Base-by-base conservation (phyloP, 30 jellyfish, hydroid and myxozoan genomes). In the Sanderia malayensis region DNA sequence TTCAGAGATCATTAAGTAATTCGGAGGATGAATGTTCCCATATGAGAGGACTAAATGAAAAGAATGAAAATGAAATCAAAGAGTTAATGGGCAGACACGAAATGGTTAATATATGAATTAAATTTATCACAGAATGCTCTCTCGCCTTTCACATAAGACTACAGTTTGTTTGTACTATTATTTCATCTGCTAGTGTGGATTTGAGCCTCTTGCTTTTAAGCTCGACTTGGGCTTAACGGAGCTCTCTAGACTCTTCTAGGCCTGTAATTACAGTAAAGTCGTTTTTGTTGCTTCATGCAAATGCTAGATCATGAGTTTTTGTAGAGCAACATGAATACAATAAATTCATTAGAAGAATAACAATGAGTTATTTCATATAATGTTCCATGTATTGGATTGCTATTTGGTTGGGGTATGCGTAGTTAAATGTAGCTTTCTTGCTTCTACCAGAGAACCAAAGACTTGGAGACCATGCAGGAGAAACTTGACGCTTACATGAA, bases 21-120 rank as follows among this genome's bases (percentile, higher is more conserved):
- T 74, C 98, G 3, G 98, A 92, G 57, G 98, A 92, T 41, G 98
- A 92, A 73, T 92, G 95, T 58, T 25, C 96, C 9, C 89, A 84
- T 30, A 26, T 92, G 58, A 76, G 73, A 21, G 18, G 87, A 22
- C 78, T 80, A 0, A 69, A 41, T 17, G 95, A 92, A 22, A 84
- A 84, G 70, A 55, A 89, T 0, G 86, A 84, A 52, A 86, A 73
- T 3, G 98, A 92, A 32, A 26, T 92, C 13, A 79, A 74, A 28
- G 81, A 73, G 23, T 59, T 92, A 13, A 79, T 92, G 93, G 94
- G 73, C 31, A 76, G 76, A 59, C 76, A 84, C 66, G 79, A 74
- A 44, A n/a, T n/a, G n/a, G n/a, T n/a, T n/a, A n/a, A n/a, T n/a
- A n/a, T n/a, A n/a, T n/a, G n/a, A n/a, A n/a, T n/a, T n/a, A n/a